phyloP scores from a whole-genome alignment of 2,888 invertebrate genomes.

The Choreutis nemorana region DNA sequence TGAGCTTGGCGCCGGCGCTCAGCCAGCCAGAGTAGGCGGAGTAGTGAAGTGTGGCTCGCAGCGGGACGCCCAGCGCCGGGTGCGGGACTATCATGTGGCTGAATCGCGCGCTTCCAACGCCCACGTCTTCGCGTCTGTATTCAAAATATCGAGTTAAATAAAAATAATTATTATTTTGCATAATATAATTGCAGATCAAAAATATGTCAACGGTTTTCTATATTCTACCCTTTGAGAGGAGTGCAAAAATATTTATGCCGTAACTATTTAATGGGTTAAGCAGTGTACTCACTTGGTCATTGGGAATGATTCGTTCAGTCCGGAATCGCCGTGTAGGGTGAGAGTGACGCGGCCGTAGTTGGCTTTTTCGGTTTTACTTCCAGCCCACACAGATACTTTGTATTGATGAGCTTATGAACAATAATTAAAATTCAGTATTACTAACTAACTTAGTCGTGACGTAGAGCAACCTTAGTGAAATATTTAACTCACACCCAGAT shows the following conservation, averaged over 20 bases:
- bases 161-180: too few species aligned
- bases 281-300: slow-evolving; percentile 75
- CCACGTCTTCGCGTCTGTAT: slow-evolving; percentile 79
- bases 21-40: slow-evolving; percentile 92
- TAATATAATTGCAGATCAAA: neutral
- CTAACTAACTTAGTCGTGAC: neutral
- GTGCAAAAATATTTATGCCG: neutral
- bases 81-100: slow-evolving; percentile 89
- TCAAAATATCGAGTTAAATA: neutral
- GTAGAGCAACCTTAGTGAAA: too few species aligned
- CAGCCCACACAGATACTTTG: slow-evolving; percentile 81
- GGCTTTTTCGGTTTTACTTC: slow-evolving; percentile 55
- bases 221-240: neutral
- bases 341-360: slow-evolving; percentile 84
- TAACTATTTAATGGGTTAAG: neutral
- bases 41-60: slow-evolving; percentile 79
- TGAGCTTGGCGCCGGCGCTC: slow-evolving; percentile 80
- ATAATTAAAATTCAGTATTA: neutral
- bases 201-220: neutral
- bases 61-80: slow-evolving; percentile 80
- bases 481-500: too few species aligned
- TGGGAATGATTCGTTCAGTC: slow-evolving; percentile 87
- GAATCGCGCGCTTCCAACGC: slow-evolving; percentile 75
- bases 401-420: slow-evolving; percentile 83
- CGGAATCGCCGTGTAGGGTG: slow-evolving; percentile 80